A percentile compares a stretch with the other conserved stretches of the same genome.
Evolutionary conservation across 1,140 invertebrate genomes (phyloP).

Genomic region (Brachystomella parvula): DNA sequence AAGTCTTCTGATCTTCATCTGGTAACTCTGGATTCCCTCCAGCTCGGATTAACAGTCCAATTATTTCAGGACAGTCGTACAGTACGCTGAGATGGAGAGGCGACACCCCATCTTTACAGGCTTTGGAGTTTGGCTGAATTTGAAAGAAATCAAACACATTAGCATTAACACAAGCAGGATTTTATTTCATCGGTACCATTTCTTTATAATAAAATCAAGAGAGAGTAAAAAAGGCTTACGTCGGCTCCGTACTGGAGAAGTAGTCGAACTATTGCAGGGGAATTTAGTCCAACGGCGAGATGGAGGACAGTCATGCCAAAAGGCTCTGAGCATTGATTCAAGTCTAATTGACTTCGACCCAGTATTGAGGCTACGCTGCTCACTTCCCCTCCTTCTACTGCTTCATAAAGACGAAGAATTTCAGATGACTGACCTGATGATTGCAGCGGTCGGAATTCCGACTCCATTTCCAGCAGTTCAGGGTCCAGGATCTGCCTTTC

Average conservation of each 20-base stretch:
- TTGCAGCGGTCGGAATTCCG: too few species aligned
- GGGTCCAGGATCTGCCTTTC: too few species aligned
- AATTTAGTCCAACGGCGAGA: constrained; percentile 27
- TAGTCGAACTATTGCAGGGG: constrained; percentile 12
- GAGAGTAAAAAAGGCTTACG: not conserved
- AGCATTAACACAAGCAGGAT: not conserved
- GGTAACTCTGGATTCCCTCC: constrained; percentile 28
- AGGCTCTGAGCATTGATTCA: not conserved
- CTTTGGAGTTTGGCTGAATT: constrained; percentile 20
- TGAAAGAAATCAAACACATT: not conserved
- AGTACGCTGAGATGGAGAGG: constrained; percentile 31
- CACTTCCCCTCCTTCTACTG: not conserved
- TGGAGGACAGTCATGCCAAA: constrained; percentile 29
- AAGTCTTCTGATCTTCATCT: constrained; percentile 23
- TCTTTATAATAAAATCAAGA: not conserved
- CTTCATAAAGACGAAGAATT: not conserved
- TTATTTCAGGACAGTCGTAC: constrained; percentile 22
- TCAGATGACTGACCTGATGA: too few species aligned
- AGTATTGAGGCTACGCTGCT: not conserved
- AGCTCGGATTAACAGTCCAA: constrained; percentile 18
- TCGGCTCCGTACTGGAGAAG: constrained; percentile 23
- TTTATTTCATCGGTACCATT: not conserved
- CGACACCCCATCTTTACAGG: constrained; percentile 20
- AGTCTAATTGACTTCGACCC: not conserved
- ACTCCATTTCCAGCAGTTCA: too few species aligned